Percentiles rank a stretch among this genome's conserved stretches.
Conservation (phyloP, 35 echinoderm and acorn worm species). For the Acanthaster planci region DNA sequence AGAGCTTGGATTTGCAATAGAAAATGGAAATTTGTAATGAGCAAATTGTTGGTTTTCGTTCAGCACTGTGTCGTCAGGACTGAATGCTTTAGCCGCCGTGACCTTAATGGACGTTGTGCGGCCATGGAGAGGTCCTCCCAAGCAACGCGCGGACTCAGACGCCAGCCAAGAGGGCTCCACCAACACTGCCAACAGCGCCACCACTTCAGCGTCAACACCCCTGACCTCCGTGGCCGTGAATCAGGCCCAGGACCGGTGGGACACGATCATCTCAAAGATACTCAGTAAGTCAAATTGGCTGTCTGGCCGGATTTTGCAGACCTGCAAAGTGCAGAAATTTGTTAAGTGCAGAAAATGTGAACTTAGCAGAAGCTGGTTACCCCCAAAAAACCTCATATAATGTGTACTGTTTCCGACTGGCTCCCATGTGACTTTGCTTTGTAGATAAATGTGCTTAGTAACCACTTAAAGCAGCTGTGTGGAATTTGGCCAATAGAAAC, state of each 20-base stretch:
- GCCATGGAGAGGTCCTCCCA: slow-evolving; percentile 32
- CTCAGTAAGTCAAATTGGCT: slow-evolving; percentile 61
- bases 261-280: slow-evolving; percentile 84
- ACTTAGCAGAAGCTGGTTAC: no score
- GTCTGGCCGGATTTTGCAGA: not conserved
- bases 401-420: no score
- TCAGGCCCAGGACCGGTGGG: slow-evolving; percentile 50
- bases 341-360: no score
- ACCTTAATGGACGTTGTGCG: slow-evolving; percentile 83
- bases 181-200: not conserved
- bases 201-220: not conserved
- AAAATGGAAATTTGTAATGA: not conserved
- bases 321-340: not conserved
- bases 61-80: slow-evolving; percentile 89
- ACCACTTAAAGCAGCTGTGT: no score
- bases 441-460: no score
- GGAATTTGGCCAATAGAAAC: no score
- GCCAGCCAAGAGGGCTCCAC: not conserved
- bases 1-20: no score
- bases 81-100: slow-evolving; percentile 86
- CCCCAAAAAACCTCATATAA: no score
- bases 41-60: not conserved
- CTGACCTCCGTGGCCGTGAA: slow-evolving; percentile 19
- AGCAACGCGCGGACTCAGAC: not conserved
- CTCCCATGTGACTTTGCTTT: no score